Conservation (phyloP, 2,888 invertebrate genomes). For the Volucella bombylans region DNA sequence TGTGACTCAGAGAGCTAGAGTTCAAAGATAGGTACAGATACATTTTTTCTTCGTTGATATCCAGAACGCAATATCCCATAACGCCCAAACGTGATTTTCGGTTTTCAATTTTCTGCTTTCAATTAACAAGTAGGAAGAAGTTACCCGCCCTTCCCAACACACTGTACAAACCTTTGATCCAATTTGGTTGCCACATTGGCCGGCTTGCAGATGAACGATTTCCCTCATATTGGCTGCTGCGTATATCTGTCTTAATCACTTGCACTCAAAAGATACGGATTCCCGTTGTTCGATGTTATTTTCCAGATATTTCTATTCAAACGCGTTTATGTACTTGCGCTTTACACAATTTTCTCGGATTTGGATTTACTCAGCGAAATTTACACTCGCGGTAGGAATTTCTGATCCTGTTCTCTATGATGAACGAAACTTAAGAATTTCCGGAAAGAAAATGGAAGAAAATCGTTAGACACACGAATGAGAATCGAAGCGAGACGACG, state of each 20-base stretch:
- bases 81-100: no score
- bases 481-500: conserved; percentile 38
- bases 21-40: no score
- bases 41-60: no score
- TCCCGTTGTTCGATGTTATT: background rate
- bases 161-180: conserved; percentile 90
- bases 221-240: conserved; percentile 88
- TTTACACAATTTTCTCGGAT: conserved; percentile 30
- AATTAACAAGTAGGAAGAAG: no score
- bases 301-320: conserved; percentile 2
- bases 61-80: no score
- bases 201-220: conserved; percentile 95
- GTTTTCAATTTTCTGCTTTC: no score
- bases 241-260: conserved; percentile 76
- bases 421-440: conserved; percentile 22
- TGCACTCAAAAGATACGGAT: conserved; percentile 11
- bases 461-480: conserved; percentile 19
- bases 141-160: conserved; percentile 5
- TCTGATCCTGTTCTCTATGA: background rate
- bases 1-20: no score
- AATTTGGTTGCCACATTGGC: conserved; percentile 96
- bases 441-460: conserved; percentile 39
- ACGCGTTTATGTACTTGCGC: conserved; percentile 19
- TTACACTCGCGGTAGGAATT: conserved; percentile 14
- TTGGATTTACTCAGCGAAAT: conserved; percentile 10